Conservation (phyloP, 2,888 invertebrate genomes). For the Drosophila quinaria region DNA sequence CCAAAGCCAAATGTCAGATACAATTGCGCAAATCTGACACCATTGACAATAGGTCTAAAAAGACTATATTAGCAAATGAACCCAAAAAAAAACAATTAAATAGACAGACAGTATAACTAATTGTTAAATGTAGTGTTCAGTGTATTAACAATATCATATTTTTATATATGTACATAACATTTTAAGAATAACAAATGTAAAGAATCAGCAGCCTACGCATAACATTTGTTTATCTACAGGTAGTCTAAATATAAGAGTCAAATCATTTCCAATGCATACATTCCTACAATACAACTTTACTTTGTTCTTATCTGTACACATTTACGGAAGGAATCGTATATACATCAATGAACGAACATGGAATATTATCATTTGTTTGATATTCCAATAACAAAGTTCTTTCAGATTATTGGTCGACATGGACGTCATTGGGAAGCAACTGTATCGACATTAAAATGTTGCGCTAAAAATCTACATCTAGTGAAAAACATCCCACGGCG, state of each 20-base stretch:
- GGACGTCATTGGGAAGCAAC: constrained; percentile 75
- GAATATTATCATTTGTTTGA: constrained; percentile 50
- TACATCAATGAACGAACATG: constrained; percentile 56
- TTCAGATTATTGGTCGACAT: constrained; percentile 11
- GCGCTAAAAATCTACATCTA: constrained; percentile 52
- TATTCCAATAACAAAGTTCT: constrained; percentile 35
- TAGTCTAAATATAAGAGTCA: constrained; percentile 63
- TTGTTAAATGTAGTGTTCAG: constrained; percentile 51
- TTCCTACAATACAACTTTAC: constrained; percentile 4
- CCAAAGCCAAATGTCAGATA: constrained; percentile 3
- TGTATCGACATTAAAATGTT: constrained; percentile 52
- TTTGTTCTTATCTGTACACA: constrained; percentile 19
- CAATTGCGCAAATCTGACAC: constrained; percentile 21
- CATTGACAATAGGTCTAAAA: constrained; percentile 1
- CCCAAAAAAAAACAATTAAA: neutral
- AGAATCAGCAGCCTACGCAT: constrained; percentile 47
- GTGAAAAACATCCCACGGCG: constrained; percentile 31
- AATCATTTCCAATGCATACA: constrained; percentile 38
- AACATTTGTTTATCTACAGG: constrained; percentile 64
- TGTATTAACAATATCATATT: constrained; percentile 37
- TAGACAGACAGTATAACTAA: constrained; percentile 21
- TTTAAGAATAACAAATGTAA: constrained; percentile 16
- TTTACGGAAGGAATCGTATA: constrained; percentile 14
- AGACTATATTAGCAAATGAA: neutral
- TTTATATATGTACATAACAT: constrained; percentile 20